These are phyloP conservation scores for Stegostoma tigrinum DNA, from an alignment of 2,113 vertebrate genomes.

Conservation along the genomic window DNA sequence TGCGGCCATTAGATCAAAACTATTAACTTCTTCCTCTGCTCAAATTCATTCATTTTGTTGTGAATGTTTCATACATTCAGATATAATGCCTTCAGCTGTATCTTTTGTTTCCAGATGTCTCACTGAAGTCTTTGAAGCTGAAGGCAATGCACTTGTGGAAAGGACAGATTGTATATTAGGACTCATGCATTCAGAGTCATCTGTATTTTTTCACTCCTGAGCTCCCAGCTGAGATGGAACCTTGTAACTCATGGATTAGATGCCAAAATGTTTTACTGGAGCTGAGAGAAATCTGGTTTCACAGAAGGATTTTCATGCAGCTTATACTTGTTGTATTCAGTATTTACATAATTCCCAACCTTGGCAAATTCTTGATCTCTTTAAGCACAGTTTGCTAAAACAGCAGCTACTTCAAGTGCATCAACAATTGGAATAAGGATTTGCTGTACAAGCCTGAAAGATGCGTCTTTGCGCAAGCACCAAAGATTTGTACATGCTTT, in stretches of 20 bases:
- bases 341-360: background rate
- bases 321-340: background rate
- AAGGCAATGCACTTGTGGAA: background rate
- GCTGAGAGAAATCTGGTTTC: background rate
- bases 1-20: too few species aligned
- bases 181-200: background rate
- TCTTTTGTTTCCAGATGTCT: background rate
- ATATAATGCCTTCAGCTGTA: background rate
- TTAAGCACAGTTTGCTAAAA: background rate
- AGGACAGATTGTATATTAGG: background rate
- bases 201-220: background rate
- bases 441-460: background rate
- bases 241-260: background rate
- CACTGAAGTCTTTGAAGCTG: background rate
- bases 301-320: background rate
- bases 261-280: background rate
- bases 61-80: background rate
- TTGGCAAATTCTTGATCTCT: background rate
- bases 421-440: background rate
- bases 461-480: too few species aligned
- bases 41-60: too few species aligned
- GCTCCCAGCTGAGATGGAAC: background rate
- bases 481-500: too few species aligned
- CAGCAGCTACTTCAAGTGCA: background rate
- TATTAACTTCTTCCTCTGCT: too few species aligned